Evolutionary conservation across 2,888 invertebrate species (phyloP).

Genomic region (Drosophila parthenogenetica): DNA sequence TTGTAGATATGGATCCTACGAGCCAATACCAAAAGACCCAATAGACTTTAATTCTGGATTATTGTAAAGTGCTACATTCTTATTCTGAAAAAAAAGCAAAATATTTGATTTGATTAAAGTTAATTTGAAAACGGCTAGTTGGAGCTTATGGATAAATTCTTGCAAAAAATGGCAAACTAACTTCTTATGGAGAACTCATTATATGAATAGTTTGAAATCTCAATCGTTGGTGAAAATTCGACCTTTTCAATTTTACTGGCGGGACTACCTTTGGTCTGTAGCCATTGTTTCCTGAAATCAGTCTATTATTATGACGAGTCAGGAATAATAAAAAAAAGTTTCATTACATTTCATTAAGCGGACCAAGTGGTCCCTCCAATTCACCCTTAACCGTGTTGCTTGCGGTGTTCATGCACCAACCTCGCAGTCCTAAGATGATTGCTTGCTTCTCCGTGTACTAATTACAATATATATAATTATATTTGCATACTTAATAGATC

Average conservation of each 20-base stretch:
- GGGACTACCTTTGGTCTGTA: slow-evolving; percentile 90
- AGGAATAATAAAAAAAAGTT: slow-evolving; percentile 1
- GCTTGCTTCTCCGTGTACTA: slow-evolving; percentile 88
- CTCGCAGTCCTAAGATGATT: slow-evolving; percentile 86
- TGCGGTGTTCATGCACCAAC: slow-evolving; percentile 90
- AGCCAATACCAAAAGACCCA: not conserved
- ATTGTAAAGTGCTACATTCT: not conserved
- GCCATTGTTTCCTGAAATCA: slow-evolving; percentile 79
- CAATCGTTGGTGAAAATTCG: slow-evolving; percentile 88
- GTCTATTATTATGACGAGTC: not conserved
- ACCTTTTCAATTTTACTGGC: slow-evolving; percentile 90
- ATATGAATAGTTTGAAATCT: slow-evolving; percentile 86
- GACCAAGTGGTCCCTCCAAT: slow-evolving; percentile 86
- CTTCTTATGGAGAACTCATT: slow-evolving; percentile 86
- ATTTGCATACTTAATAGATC: not conserved
- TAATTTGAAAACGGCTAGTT: not conserved
- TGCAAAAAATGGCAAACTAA: slow-evolving; percentile 37
- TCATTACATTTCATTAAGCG: slow-evolving; percentile 87
- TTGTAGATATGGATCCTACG: not conserved
- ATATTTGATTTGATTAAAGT: not conserved
- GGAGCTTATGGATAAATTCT: not conserved
- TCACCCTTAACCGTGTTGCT: slow-evolving; percentile 88
- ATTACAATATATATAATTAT: not conserved
- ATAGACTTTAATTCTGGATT: not conserved
- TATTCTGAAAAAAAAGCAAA: slow-evolving; percentile 14